phyloP scores from a whole-genome alignment of 2,888 invertebrate genomes.

The Drosophila phalerata region DNA sequence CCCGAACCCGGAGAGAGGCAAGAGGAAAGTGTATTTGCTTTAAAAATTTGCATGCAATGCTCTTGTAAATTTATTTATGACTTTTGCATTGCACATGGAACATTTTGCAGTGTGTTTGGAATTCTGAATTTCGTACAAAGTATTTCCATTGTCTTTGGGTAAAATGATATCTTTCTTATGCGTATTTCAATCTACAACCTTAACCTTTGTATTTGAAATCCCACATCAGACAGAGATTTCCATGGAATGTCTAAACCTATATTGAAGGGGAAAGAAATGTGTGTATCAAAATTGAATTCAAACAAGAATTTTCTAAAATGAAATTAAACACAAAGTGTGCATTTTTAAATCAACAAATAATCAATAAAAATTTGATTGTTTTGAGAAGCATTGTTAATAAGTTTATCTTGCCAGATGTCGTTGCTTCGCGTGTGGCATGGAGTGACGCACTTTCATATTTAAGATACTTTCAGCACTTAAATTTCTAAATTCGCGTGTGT shows the following conservation, averaged over 20 bases:
- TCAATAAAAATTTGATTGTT: constrained; percentile 7
- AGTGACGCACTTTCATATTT: constrained; percentile 40
- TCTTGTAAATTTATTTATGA: constrained; percentile 75
- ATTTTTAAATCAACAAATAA: constrained; percentile 10
- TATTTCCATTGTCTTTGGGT: constrained; percentile 55
- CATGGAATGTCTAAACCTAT: not conserved
- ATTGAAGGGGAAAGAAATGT: not conserved
- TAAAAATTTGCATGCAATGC: constrained; percentile 64
- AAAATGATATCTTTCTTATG: constrained; percentile 36
- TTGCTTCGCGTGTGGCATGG: constrained; percentile 17
- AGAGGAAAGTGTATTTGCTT: constrained; percentile 29
- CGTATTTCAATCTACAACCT: constrained; percentile 35
- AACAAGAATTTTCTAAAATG: not conserved
- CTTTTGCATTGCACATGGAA: constrained; percentile 48
- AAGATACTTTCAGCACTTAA: constrained; percentile 16
- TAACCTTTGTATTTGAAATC: constrained; percentile 1
- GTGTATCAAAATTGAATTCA: not conserved
- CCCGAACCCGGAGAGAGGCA: not conserved
- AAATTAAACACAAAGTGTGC: not conserved
- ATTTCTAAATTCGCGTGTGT: constrained; percentile 50
- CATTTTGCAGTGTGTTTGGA: constrained; percentile 28
- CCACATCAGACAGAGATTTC: not conserved
- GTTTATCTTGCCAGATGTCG: constrained; percentile 17
- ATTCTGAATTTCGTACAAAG: constrained; percentile 25
- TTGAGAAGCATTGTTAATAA: not conserved